phyloP scores from a whole-genome alignment of 2,797 vertebrate species.

The Pseudochromis fuscus region DNA sequence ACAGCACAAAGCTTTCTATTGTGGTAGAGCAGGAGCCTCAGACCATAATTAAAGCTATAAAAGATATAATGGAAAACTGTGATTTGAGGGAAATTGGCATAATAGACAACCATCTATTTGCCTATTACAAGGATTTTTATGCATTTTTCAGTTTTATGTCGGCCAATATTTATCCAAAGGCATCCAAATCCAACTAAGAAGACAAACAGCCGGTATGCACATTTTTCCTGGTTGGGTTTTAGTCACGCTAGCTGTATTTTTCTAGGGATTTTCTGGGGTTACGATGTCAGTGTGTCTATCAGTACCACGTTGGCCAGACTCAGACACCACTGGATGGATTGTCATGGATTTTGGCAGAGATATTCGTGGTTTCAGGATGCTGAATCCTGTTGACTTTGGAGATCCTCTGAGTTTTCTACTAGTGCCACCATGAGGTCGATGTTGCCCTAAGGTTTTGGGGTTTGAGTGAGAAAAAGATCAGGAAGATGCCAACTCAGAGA shows the following conservation, averaged over 20 bases:
- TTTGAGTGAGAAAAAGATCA: not conserved
- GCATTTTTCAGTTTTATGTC: conserved; percentile 1
- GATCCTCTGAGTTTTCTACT: not conserved
- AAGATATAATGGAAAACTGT: conserved; percentile 18
- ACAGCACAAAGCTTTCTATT: conserved; percentile 6
- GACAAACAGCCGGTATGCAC: conserved; percentile 1
- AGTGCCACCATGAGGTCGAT: not conserved
- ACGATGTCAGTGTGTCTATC: not conserved
- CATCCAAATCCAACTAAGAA: not conserved
- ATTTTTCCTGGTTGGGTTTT: not conserved
- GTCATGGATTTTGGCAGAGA: not conserved
- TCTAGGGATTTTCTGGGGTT: not conserved
- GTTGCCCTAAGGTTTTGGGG: not conserved
- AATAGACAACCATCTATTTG: not conserved
- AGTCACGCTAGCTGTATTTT: not conserved
- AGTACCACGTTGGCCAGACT: not conserved
- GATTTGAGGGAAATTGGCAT: not conserved
- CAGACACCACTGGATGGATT: not conserved
- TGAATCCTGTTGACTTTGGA: not conserved
- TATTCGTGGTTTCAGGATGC: not conserved
- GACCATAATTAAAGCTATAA: conserved; percentile 15
- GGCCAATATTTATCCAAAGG: not conserved
- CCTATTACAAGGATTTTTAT: not conserved
- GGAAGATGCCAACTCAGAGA: no score
- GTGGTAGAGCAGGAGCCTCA: conserved; percentile 18